Conservation (phyloP, 2,113 vertebrate genomes). For the Phylloscopus whistleri region DNA sequence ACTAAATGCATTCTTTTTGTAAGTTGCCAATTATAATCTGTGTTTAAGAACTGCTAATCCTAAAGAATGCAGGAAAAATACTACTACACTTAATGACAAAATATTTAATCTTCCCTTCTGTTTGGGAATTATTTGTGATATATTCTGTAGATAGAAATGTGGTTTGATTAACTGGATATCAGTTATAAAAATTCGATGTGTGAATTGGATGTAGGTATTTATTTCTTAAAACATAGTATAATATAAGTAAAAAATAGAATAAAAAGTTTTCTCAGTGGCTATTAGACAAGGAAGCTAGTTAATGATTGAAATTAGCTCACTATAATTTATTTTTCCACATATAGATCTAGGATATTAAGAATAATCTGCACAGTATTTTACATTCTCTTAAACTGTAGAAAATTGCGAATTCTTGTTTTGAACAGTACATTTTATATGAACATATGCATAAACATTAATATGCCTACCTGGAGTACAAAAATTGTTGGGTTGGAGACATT, state of each 20-base stretch:
- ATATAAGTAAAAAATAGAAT: background rate
- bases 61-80: background rate
- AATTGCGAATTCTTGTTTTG: background rate
- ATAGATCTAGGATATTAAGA: background rate
- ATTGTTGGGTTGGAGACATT: background rate
- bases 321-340: background rate
- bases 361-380: background rate
- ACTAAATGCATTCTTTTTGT: background rate
- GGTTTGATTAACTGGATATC: background rate
- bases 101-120: background rate
- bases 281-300: background rate
- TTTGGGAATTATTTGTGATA: background rate
- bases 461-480: background rate
- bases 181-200: background rate
- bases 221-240: background rate
- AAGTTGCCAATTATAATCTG: background rate
- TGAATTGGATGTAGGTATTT: background rate
- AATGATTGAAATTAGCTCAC: background rate
- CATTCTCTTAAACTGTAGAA: background rate
- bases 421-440: background rate
- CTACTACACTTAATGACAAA: background rate
- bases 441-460: background rate
- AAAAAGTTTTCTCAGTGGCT: background rate
- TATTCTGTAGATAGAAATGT: background rate
- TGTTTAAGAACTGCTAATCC: background rate